Evolutionary conservation across 2,888 invertebrate species (phyloP), one percentile per base, ranked within the genome.

Genomic region (Heterodera filipjevi): DNA sequence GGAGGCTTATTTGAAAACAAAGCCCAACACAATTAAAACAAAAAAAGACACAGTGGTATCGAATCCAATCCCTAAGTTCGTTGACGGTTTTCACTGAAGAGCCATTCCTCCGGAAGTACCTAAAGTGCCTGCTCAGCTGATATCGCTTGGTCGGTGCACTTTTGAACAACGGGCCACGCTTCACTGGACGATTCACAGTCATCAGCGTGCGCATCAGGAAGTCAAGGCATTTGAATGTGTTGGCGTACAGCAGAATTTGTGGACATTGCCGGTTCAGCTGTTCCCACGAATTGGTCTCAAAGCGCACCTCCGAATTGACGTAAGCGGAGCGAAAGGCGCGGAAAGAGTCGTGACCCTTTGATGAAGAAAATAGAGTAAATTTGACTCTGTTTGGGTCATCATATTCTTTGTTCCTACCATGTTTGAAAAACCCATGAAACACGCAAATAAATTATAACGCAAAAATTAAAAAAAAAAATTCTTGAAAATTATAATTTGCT

Each of bases 321-420:
- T 94, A 94, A 86, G 94, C 93, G 3, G 95, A 95, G 22, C 98
- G 93, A 90, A 97, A 98, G 0, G 96, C 95, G 80, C 97, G 92
- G 90, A 95, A 97, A 0, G 96, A 96, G 90, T 97, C 97, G 90
- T 97, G 97, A 81, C 94, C 94, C 93, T 90, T 39, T 6, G 80
- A 81, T 66, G 82, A 80, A 35, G 82, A 78, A 39, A 81, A 85
- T 81, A 2, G 22, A 16, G 35, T 35, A 22, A 8, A 14, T 22
- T 73, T 35, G 22, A 82, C 3, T 0, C 22, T 72, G 0, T 30
- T 74, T 33, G 30, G 19, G 16, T 33, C 5, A 33, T n/a, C n/a
- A n/a, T n/a, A n/a, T n/a, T n/a, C n/a, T n/a, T n/a, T n/a, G n/a
- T n/a, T n/a, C n/a, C n/a, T n/a, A n/a, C n/a, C n/a, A n/a, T n/a